A percentile compares a stretch with the other conserved stretches of the same genome.
Evolutionary conservation across 2,888 invertebrate species (phyloP).

Genomic region (Unio delphinus): DNA sequence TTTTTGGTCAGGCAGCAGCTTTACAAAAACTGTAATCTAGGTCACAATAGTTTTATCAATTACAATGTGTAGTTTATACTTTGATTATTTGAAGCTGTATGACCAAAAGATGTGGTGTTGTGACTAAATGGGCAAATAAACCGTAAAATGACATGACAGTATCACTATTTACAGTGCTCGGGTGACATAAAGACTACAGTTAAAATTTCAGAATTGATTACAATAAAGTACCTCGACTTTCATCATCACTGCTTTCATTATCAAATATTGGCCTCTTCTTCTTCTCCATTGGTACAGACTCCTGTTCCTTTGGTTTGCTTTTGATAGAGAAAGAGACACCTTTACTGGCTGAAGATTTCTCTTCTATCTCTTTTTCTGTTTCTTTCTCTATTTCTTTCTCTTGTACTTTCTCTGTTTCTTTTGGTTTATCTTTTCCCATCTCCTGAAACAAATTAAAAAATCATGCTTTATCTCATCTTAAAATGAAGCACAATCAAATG

Average conservation of each 20-base stretch:
- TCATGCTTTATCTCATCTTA: too few relatives aligned
- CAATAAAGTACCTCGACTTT: conserved; percentile 29
- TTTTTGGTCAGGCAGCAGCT: too few relatives aligned
- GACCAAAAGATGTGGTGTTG: too few relatives aligned
- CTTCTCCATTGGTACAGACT: conserved; percentile 43
- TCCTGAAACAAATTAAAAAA: conserved; percentile 21
- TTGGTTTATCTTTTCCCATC: conserved; percentile 30
- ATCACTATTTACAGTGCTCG: too few relatives aligned
- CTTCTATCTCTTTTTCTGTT: conserved; percentile 42
- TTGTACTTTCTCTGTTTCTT: conserved; percentile 6
- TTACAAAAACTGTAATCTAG: too few relatives aligned
- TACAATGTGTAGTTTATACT: too few relatives aligned
- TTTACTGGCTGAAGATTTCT: conserved; percentile 36
- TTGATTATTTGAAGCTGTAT: too few relatives aligned
- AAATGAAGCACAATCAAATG: too few relatives aligned
- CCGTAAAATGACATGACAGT: too few relatives aligned
- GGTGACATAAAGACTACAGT: too few relatives aligned
- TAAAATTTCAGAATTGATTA: not conserved
- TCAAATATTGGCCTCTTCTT: conserved; percentile 54
- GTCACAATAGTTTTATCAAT: too few relatives aligned
- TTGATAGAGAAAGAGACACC: conserved; percentile 69
- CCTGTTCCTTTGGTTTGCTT: conserved; percentile 55
- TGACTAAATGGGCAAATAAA: too few relatives aligned
- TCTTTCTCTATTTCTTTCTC: conserved; percentile 28
- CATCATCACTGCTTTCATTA: conserved; percentile 64